Conservation (phyloP, 2,888 invertebrate species). For the Thymelicus lineola region DNA sequence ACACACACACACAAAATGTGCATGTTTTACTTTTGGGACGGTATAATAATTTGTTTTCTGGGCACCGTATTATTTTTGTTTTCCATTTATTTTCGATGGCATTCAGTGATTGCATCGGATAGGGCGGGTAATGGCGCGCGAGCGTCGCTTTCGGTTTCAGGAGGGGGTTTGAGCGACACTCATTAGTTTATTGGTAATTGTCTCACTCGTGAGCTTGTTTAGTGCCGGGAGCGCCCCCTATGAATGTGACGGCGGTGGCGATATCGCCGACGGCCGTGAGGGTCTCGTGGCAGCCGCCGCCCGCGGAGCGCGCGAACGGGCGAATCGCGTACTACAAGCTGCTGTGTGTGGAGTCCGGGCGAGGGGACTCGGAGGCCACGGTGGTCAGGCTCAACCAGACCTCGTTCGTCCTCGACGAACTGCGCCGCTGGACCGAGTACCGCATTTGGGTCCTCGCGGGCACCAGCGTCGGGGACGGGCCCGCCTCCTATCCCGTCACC, state of each 20-base stretch:
- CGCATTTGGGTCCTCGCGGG: slow-evolving; percentile 98
- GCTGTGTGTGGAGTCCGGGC: slow-evolving; percentile 93
- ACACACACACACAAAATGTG: slow-evolving; percentile 53
- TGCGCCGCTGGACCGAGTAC: slow-evolving; percentile 98
- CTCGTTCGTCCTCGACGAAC: slow-evolving; percentile 93
- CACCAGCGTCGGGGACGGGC: slow-evolving; percentile 98
- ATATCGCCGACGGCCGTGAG: slow-evolving; percentile 95
- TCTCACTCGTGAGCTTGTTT: slow-evolving; percentile 65
- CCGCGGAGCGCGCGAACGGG: slow-evolving; percentile 95
- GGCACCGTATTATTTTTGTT: slow-evolving; percentile 65
- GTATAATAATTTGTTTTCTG: slow-evolving; percentile 66
- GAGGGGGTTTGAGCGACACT: slow-evolving; percentile 41
- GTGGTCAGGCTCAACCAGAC: slow-evolving; percentile 92
- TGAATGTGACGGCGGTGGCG: slow-evolving; percentile 95
- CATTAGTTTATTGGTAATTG: not conserved
- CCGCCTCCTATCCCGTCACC: slow-evolving; percentile 95
- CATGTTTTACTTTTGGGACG: slow-evolving; percentile 68
- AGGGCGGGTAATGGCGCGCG: slow-evolving; percentile 58
- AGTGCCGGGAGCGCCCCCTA: slow-evolving; percentile 99
- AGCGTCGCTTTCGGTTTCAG: slow-evolving; percentile 67
- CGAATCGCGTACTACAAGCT: slow-evolving; percentile 98
- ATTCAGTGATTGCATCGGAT: slow-evolving; percentile 84
- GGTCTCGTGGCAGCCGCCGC: slow-evolving; percentile 97
- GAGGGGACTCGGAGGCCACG: slow-evolving; percentile 93
- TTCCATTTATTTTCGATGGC: slow-evolving; percentile 68